Evolutionary conservation across 2,888 invertebrate genomes (phyloP).

Genomic region (Sialis lutaria): DNA sequence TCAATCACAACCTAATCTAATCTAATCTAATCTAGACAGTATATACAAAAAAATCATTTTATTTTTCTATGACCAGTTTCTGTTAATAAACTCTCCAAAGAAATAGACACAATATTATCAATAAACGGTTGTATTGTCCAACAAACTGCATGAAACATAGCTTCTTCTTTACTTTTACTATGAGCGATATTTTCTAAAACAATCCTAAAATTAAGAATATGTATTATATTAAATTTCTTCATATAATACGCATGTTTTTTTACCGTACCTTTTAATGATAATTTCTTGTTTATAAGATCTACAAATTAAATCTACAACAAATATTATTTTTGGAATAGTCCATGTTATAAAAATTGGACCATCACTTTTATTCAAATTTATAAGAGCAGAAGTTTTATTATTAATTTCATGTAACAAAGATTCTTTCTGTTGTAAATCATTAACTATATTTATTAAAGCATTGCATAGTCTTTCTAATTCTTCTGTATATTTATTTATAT

Average conservation of each 20-base stretch:
- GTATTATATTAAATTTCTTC: not conserved
- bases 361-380: slow-evolving; percentile 17
- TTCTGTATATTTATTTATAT: not conserved
- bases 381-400: slow-evolving; percentile 19
- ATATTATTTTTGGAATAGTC: slow-evolving; percentile 14
- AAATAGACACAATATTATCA: slow-evolving; percentile 15
- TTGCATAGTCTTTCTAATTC: slow-evolving; percentile 13
- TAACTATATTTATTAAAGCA: slow-evolving; percentile 15
- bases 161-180: slow-evolving; percentile 20
- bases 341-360: slow-evolving; percentile 21
- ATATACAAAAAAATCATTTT: slow-evolving; percentile 5
- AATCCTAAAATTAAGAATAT: slow-evolving; percentile 8
- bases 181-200: slow-evolving; percentile 28
- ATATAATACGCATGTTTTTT: not conserved
- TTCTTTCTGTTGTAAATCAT: slow-evolving; percentile 13
- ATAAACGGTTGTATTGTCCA: slow-evolving; percentile 30
- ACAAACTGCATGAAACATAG: slow-evolving; percentile 26
- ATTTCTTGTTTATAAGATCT: slow-evolving; percentile 25
- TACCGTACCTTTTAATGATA: slow-evolving; percentile 16
- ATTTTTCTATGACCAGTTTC: slow-evolving; percentile 24
- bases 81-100: slow-evolving; percentile 21
- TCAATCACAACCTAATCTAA: no score
- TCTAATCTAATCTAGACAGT: no score
- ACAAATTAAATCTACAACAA: slow-evolving; percentile 15
- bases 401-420: slow-evolving; percentile 15